Conservation (phyloP, 2,888 invertebrate species). For the Cephus nigrinus region DNA sequence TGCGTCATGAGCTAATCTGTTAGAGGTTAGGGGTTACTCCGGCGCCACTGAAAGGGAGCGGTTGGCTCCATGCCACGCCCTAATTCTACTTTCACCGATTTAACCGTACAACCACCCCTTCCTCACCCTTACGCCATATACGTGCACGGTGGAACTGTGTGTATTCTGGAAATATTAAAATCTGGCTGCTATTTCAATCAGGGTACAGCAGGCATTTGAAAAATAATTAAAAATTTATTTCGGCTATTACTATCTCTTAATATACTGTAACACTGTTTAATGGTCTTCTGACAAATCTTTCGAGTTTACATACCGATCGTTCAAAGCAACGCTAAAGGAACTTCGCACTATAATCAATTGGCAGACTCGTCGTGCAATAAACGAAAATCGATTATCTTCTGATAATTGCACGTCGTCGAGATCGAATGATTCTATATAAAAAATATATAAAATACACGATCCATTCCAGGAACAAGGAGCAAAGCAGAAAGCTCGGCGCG, state of each 20-base stretch:
- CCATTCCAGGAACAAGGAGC: neutral
- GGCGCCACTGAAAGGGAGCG: slow-evolving; percentile 31
- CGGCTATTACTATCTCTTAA: neutral
- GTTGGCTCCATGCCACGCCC: slow-evolving; percentile 47
- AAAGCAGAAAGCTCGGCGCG: neutral
- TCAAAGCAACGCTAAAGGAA: neutral
- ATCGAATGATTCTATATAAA: neutral
- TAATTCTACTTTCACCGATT: slow-evolving; percentile 29
- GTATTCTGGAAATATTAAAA: neutral
- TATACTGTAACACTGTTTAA: neutral
- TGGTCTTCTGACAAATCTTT: neutral
- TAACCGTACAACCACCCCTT: neutral
- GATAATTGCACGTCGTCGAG: neutral
- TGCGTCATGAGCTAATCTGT: neutral
- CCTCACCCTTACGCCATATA: neutral
- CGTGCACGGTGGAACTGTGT: neutral
- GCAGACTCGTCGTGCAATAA: neutral
- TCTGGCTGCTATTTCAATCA: neutral
- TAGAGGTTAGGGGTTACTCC: neutral
- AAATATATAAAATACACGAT: neutral
- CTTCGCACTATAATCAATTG: neutral
- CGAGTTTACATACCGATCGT: neutral
- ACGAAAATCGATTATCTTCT: neutral
- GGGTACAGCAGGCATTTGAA: neutral
- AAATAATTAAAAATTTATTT: neutral